phyloP scores from a whole-genome alignment of 2,113 vertebrate species.

The Orthonyx spaldingii region DNA sequence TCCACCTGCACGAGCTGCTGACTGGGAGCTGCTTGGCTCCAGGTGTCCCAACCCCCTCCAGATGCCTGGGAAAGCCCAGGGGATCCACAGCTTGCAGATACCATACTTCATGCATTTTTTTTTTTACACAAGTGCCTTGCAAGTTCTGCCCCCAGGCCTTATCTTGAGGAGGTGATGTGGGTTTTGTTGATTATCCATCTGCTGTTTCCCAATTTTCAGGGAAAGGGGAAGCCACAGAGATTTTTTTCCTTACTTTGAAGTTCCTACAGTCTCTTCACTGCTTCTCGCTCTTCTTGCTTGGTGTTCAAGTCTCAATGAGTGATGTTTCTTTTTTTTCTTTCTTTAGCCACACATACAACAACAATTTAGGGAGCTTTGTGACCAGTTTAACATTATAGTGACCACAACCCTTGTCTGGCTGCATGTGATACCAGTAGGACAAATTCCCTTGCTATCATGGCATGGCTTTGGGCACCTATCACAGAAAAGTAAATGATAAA shows the following conservation, averaged over 20 bases:
- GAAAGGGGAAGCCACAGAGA: background rate
- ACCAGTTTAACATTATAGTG: background rate
- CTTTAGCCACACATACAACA: background rate
- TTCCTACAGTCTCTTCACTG: background rate
- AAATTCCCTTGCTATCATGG: background rate
- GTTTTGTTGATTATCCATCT: background rate
- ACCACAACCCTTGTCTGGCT: background rate
- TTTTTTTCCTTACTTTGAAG: background rate
- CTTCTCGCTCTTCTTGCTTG: background rate
- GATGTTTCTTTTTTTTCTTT: background rate
- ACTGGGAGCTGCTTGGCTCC: background rate
- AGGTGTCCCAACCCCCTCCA: fast-evolving
- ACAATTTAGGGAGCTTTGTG: background rate
- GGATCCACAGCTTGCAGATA: background rate
- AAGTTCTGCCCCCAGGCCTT: background rate
- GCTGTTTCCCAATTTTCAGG: background rate
- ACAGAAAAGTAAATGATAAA: background rate
- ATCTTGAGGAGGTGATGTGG: background rate
- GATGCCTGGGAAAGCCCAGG: background rate
- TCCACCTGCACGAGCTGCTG: background rate
- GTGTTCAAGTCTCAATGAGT: background rate
- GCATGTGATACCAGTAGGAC: background rate
- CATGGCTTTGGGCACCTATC: background rate
- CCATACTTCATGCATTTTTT: background rate
- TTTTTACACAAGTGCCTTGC: background rate